Conservation (phyloP, 1,140 invertebrate genomes). For the Drosophila parvula region DNA sequence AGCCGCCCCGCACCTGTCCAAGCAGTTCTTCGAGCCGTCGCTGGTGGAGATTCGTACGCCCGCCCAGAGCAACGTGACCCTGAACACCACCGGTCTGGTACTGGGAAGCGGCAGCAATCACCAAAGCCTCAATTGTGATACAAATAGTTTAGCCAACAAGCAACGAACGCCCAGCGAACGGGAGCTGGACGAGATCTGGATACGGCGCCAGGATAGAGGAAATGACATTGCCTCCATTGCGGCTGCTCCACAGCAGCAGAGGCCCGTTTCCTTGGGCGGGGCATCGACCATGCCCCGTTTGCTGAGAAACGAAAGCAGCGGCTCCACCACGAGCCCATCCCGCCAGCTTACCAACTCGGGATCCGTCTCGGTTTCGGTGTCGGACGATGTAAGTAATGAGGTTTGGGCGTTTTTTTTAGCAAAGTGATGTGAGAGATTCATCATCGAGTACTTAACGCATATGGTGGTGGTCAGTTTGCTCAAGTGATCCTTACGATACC, state of each 20-base stretch:
- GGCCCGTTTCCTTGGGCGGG: constrained; percentile 52
- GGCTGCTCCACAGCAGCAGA: constrained; percentile 1
- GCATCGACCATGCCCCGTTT: constrained; percentile 71
- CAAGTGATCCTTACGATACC: too few relatives aligned
- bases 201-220: constrained; percentile 46
- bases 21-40: constrained; percentile 91
- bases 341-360: constrained; percentile 58
- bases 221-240: neutral
- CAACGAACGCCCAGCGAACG: constrained; percentile 68
- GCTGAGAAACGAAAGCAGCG: constrained; percentile 58
- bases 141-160: constrained; percentile 59
- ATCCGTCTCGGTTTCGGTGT: constrained; percentile 68
- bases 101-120: constrained; percentile 34
- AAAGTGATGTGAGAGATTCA: neutral
- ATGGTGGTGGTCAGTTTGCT: neutral
- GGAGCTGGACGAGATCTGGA: constrained; percentile 79
- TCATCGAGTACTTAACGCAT: neutral
- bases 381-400: constrained; percentile 78
- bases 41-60: constrained; percentile 92
- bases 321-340: constrained; percentile 59
- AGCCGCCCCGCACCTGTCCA: constrained; percentile 88
- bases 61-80: constrained; percentile 87
- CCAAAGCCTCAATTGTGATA: constrained; percentile 79
- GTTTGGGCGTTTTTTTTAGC: neutral
- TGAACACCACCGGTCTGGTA: constrained; percentile 83